Evolutionary conservation across 2,113 vertebrate species (phyloP), one percentile per base, ranked within the genome.

Genomic region (Aramus guarauna): DNA sequence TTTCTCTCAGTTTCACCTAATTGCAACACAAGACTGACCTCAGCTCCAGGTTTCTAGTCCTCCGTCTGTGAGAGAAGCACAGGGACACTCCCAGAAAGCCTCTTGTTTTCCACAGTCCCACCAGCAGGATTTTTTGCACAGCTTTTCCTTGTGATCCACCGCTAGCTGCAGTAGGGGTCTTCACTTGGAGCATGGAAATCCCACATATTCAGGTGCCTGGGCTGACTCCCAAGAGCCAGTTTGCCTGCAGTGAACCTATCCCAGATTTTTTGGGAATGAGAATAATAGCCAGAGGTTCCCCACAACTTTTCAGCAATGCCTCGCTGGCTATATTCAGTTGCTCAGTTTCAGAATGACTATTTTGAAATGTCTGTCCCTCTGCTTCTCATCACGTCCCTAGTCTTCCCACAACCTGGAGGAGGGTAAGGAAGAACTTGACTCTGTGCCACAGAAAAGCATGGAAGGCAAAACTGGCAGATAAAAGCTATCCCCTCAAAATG

Each of bases 51-150:
- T 86, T 92, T 83, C 27, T 80, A 83, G 55, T 85, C n/a, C 41
- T 20, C 9, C 0, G 0, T 45, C 53, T 47, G 24, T 81, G 68
- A 50, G 3, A 75, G 60, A 87, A 78, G 27, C 53, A 34, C 0
- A 68, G 23, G 41, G 24, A 26, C 27, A 15, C 4, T 62, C 45
- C 9, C 23, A 47, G 60, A 68, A 78, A 85, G 23, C 15, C 21
- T 75, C 13, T 55, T 58, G 19, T 71, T 50, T 87, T 78, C 66
- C 52, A 56, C 12, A 60, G 34, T 78, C n/a, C 43, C 39, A 32
- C 16, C 30, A 67, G 41, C 29, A 95, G 63, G 37, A 59, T 17
- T 82, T 83, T 75, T 78, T 76, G 27, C 15, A n/a, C 15, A 18
- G 22, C 7, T 76, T 85, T 92, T 59, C 26, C 55, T 66, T 66